phyloP scores from a whole-genome alignment of 2,797 vertebrate species.

The Potorous gilbertii region DNA sequence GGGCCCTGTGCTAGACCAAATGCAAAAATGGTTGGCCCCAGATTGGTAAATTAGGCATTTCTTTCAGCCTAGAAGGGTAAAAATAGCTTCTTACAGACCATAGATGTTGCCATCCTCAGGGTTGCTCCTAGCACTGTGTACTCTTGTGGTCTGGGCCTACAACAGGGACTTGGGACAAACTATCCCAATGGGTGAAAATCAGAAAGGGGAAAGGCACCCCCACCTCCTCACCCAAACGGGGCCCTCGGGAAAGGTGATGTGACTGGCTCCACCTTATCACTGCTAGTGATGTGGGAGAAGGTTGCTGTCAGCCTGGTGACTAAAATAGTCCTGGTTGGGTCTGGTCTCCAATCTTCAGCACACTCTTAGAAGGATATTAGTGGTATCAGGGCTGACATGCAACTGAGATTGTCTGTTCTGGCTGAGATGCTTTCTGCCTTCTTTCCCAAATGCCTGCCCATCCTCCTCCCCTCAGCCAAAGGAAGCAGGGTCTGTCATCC shows the following conservation, averaged over 20 bases:
- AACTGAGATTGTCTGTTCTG: not conserved
- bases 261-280: not conserved
- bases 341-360: not conserved
- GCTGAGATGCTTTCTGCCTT: not conserved
- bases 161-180: not conserved
- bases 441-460: not conserved
- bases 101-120: not conserved
- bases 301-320: not conserved
- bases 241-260: not conserved
- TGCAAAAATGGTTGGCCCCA: not conserved
- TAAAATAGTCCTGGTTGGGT: not conserved
- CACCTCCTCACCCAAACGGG: not conserved
- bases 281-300: not conserved
- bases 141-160: not conserved
- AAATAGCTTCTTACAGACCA: not conserved
- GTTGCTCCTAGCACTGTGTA: not conserved
- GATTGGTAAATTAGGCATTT: not conserved
- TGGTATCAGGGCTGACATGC: not conserved
- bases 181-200: not conserved
- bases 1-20: not conserved
- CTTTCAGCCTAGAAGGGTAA: not conserved
- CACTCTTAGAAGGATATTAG: not conserved
- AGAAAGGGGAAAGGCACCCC: not conserved
- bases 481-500: not conserved
- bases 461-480: not conserved